Evolutionary conservation across 2,113 vertebrate genomes (phyloP).

Genomic region (Vulpes vulpes): DNA sequence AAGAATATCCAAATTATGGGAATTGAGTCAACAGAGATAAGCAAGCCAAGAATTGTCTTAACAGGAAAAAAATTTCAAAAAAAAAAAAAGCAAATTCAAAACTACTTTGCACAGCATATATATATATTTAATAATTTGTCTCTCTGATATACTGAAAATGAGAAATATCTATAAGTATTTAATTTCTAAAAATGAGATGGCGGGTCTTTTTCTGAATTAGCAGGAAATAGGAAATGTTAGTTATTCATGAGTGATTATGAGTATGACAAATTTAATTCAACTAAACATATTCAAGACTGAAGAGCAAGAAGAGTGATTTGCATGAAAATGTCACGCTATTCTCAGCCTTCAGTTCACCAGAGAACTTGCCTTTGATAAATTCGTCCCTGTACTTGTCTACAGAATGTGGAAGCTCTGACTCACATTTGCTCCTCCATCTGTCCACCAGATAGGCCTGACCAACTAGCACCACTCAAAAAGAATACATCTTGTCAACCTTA

Average conservation of each 20-base stretch:
- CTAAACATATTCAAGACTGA: background rate
- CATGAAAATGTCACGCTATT: background rate
- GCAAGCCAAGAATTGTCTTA: background rate
- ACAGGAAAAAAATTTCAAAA: background rate
- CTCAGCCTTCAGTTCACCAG: background rate
- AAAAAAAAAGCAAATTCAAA: background rate
- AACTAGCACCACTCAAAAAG: background rate
- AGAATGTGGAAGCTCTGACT: background rate
- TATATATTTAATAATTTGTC: background rate
- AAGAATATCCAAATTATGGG: background rate
- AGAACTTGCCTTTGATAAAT: background rate
- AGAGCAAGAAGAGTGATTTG: constrained; percentile 19
- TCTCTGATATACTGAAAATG: background rate
- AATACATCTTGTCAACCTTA: background rate
- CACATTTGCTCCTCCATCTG: background rate
- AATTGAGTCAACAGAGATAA: background rate
- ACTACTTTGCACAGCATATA: background rate
- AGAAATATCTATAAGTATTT: background rate
- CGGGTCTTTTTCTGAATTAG: background rate
- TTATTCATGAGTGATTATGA: constrained; percentile 30
- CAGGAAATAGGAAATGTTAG: background rate
- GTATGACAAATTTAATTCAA: constrained; percentile 13
- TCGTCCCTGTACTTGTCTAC: background rate
- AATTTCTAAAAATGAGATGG: background rate
- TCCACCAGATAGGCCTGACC: background rate